Base-by-base conservation (phyloP, 2,113 vertebrate genomes). In the Ciconia maguari region DNA sequence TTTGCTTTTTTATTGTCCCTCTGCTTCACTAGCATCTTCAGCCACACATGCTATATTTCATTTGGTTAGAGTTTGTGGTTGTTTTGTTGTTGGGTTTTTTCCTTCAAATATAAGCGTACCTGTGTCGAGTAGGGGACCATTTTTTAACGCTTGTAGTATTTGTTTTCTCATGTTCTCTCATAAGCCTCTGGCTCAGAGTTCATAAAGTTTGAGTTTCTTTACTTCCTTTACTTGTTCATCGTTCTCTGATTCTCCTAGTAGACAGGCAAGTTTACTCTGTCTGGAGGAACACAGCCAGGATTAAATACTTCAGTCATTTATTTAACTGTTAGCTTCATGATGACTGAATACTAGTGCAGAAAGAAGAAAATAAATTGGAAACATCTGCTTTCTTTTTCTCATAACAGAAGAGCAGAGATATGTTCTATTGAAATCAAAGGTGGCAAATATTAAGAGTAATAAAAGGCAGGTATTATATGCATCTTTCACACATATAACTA, bases 301-400 rank as follows among this genome's bases (percentile, higher is more conserved):
- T 94, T 52, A 93, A 94, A 71, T 92, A 78, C 30, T 89, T 90
- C 32, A 89, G 48, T 81, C 55, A 52, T 89, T 84, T 90, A 52
- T 87, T 95, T 90, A 89, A 95, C 61, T 76, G 61, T 72, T 94
- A 48, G 49, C 55, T 89, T 95, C 48, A n/a, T 81, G 44, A 65
- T 89, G 57, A 49, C 27, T 90, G 66, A 94, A 65, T 71, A 24
- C 36, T 72, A 62, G 55, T 68, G 52, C 68, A 82, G 70, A 89
- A 84, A 82, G 70, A 89, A 84, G 41, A 87, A 94, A 82, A 83
- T 87, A 87, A 93, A 94, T 71, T 78, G 69, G 72, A 93, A 92
- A 84, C 87, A 89, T 89, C 68, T 94, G 86, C 80, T 92, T 96
- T 89, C 36, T 83, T 93, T 84, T 94, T 76, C 74, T 94, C 44